Evolutionary conservation across 2,888 invertebrate genomes (phyloP).

Genomic region (Elmis aenea): DNA sequence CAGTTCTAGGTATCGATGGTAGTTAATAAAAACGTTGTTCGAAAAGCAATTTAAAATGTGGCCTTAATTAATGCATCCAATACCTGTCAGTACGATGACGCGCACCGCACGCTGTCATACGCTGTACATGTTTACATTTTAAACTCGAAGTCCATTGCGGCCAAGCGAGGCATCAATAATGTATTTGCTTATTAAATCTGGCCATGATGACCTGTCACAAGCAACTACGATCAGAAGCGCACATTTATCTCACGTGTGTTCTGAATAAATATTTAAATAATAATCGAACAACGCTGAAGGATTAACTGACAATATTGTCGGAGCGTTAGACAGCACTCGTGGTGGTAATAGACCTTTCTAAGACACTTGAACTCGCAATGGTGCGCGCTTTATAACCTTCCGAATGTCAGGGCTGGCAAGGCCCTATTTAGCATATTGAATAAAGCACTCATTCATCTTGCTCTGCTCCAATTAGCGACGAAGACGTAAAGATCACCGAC

Average conservation of each 20-base stretch:
- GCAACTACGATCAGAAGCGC: slow-evolving; percentile 7
- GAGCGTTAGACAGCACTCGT: too few species aligned
- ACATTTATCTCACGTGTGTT: slow-evolving; percentile 2
- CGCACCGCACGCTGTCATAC: slow-evolving; percentile 8
- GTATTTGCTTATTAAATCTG: slow-evolving; percentile 25
- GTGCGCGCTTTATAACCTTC: too few species aligned
- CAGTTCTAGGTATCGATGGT: too few species aligned
- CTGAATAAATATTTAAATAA: slow-evolving; percentile 6
- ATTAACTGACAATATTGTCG: too few species aligned
- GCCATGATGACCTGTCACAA: slow-evolving; percentile 22
- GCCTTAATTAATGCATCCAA: slow-evolving; percentile 11
- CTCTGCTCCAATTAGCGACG: slow-evolving; percentile 29
- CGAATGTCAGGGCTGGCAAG: slow-evolving; percentile 10
- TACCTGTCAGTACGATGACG: slow-evolving; percentile 15
- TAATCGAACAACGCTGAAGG: too few species aligned
- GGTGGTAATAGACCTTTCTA: too few species aligned
- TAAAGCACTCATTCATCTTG: slow-evolving; percentile 30
- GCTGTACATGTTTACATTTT: slow-evolving; percentile 15
- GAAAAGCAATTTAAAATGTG: too few species aligned
- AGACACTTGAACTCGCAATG: too few species aligned
- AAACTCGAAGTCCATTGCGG: slow-evolving; percentile 16
- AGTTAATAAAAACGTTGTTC: too few species aligned
- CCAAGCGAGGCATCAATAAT: slow-evolving; percentile 17
- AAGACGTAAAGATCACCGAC: slow-evolving; percentile 26
- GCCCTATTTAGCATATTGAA: slow-evolving; percentile 27